phyloP scores from a whole-genome alignment of 2,888 invertebrate species.

The Trileptium ribeirensis region DNA sequence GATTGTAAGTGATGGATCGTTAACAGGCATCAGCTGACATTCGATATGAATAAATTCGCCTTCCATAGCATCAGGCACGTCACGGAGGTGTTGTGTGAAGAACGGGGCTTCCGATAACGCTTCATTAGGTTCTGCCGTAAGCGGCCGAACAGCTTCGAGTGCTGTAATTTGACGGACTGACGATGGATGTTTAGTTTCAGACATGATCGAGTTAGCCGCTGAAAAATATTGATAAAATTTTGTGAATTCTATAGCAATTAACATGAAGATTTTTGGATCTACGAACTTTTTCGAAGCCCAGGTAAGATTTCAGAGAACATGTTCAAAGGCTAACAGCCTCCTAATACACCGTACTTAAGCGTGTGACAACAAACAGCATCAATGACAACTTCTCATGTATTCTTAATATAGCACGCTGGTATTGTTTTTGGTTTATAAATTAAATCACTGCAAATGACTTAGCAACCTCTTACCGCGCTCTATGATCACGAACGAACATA shows the following conservation, averaged over 20 bases:
- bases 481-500: too few relatives aligned
- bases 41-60: slow-evolving; percentile 56
- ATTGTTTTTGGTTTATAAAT: too few relatives aligned
- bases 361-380: too few relatives aligned
- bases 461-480: too few relatives aligned
- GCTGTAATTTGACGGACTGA: slow-evolving; percentile 39
- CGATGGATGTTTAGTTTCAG: slow-evolving; percentile 43
- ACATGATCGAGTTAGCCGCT: slow-evolving; percentile 45
- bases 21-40: slow-evolving; percentile 54
- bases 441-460: too few relatives aligned
- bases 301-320: too few relatives aligned
- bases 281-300: neutral
- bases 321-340: too few relatives aligned
- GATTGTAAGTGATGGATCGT: slow-evolving; percentile 54
- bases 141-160: slow-evolving; percentile 44
- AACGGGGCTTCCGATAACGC: slow-evolving; percentile 37
- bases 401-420: too few relatives aligned
- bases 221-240: too few relatives aligned
- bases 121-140: slow-evolving; percentile 42
- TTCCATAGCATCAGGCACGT: slow-evolving; percentile 49
- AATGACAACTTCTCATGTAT: too few relatives aligned
- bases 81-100: slow-evolving; percentile 22
- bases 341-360: too few relatives aligned
- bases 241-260: slow-evolving; percentile 26
- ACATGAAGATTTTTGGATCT: neutral